Evolutionary conservation across 2,113 vertebrate genomes (phyloP), one percentile per base, ranked within the genome.

Genomic region (Datnioides undecimradiatus): DNA sequence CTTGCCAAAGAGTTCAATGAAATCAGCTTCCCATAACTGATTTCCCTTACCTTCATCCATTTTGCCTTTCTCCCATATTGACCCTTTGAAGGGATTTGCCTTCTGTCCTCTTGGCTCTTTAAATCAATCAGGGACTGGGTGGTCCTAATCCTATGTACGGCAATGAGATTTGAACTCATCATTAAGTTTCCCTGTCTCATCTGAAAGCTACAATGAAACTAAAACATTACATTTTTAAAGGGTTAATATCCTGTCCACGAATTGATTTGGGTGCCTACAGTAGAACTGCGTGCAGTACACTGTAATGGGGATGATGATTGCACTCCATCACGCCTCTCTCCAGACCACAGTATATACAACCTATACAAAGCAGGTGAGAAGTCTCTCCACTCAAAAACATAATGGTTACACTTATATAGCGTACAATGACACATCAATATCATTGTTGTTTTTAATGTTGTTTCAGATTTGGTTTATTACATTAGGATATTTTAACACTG

Each of bases 11-110:
- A 73, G 46, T 71, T 81, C 63, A 74, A 82, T 85, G 19, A 87
- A 87, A 86, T 83, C 65, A 81, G 33, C 64, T 34, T 73, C n/a
- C 52, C 73, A 16, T 46, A 66, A 76, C 54, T 73, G 54, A 81
- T 83, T 84, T 76, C 48, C 16, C 73, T 23, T 66, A 63, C 40
- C 51, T 84, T 75, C 60, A 69, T 76, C 90, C 33, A 74, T 73
- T 76, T 62, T 68, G 9, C 11, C 64, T 74, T 60, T 66, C 54
- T 79, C 60, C 36, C 48, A 49, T 54, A 64, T 60, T 76, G 81
- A 87, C 73, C 75, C 66, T 66, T 76, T 91, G 71, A 91, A 77
- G 74, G 87, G 92, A 93, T 93, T 93, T 90, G 60, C 73, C 78
- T 87, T 89, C 86, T 91, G 80, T 87, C 36, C 76, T 48, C 63